phyloP scores from a whole-genome alignment of 1,140 invertebrate species.

The Euwallacea similis region DNA sequence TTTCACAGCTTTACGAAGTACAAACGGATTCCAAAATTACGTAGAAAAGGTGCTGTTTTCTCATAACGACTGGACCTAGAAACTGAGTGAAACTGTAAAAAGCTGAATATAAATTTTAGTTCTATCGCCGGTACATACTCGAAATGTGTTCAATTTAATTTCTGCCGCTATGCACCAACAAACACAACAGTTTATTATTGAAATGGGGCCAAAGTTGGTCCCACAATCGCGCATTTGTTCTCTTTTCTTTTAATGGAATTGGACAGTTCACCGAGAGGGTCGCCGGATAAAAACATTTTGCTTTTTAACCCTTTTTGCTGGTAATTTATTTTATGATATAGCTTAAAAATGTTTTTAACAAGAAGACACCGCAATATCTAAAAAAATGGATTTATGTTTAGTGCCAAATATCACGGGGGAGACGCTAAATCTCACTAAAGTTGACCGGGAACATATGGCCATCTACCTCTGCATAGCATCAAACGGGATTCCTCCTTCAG shows the following conservation, averaged over 20 bases:
- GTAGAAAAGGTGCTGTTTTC: too few relatives aligned
- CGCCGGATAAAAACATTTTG: background rate
- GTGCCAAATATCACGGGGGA: constrained; percentile 69
- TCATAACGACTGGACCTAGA: too few relatives aligned
- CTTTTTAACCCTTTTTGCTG: background rate
- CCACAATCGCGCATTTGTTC: background rate
- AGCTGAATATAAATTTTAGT: too few relatives aligned
- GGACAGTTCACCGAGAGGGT: background rate
- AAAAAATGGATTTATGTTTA: constrained; percentile 45
- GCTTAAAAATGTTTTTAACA: background rate
- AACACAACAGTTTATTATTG: constrained; percentile 3
- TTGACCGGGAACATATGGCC: constrained; percentile 87
- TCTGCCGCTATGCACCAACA: background rate
- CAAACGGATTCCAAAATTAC: too few relatives aligned
- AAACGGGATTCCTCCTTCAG: constrained; percentile 82
- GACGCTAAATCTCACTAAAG: constrained; percentile 75
- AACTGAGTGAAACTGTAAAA: too few relatives aligned
- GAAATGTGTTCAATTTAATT: constrained; percentile 6
- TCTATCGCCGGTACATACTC: background rate
- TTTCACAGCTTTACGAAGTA: too few relatives aligned
- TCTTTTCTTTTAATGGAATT: background rate
- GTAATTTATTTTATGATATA: background rate
- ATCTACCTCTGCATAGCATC: constrained; percentile 85
- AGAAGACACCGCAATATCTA: background rate
- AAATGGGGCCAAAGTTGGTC: constrained; percentile 5